phyloP scores from a whole-genome alignment of 2,888 invertebrate species.

The Eupithecia vulgata region DNA sequence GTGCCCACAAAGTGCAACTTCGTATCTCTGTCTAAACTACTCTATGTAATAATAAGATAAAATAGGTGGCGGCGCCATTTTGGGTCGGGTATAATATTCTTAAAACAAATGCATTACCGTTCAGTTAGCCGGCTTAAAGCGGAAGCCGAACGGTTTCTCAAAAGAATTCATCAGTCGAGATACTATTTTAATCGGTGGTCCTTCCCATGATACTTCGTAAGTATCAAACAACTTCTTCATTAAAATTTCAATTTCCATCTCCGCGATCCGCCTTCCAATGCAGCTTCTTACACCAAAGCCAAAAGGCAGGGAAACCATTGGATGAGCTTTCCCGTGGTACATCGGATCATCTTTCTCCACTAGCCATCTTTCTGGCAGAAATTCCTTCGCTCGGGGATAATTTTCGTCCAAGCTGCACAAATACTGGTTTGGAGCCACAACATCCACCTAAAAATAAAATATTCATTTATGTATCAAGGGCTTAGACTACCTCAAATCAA shows the following conservation, averaged over 20 bases:
- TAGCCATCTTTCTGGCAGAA: constrained; percentile 88
- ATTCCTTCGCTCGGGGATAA: constrained; percentile 83
- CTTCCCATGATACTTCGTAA: constrained; percentile 68
- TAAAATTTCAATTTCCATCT: constrained; percentile 86
- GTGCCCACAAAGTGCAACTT: too few species aligned
- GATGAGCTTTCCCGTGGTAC: constrained; percentile 79
- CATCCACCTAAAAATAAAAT: constrained; percentile 83
- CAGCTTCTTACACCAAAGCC: constrained; percentile 88
- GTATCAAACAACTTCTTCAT: constrained; percentile 66
- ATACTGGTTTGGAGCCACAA: constrained; percentile 89
- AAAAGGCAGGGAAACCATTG: constrained; percentile 86
- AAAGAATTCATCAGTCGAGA: constrained; percentile 64
- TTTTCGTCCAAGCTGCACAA: constrained; percentile 82
- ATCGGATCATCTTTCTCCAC: constrained; percentile 76
- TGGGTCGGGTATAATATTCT: too few species aligned
- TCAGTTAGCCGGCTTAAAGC: constrained; percentile 55
- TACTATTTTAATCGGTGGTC: constrained; percentile 64
- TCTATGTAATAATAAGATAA: too few species aligned
- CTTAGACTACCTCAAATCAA: too few species aligned
- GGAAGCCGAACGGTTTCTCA: constrained; percentile 64
- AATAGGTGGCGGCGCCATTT: too few species aligned
- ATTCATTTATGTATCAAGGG: not conserved
- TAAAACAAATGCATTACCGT: not conserved
- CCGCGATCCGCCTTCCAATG: constrained; percentile 88
- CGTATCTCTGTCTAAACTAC: too few species aligned